Base-by-base conservation (phyloP, 2,888 invertebrate genomes). In the Xanthostigma xanthostigma region DNA sequence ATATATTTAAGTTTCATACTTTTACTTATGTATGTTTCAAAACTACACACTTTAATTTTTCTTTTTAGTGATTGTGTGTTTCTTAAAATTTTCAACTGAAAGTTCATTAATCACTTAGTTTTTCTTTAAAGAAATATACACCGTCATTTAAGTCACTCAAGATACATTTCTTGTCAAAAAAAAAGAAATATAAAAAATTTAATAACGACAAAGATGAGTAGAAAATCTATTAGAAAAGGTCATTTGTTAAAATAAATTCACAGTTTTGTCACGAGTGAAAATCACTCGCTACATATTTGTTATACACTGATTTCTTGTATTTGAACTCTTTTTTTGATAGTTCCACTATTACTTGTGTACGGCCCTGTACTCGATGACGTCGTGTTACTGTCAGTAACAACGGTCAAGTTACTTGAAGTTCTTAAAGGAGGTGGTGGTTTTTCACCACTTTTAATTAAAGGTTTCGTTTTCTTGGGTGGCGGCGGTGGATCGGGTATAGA, bases 291-390 rank as follows among this genome's bases (percentile, higher is more conserved):
- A 17, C 34, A 27, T 37, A 49, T 65, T 64, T 56, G 74, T 78
- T 81, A 84, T 64, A 85, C 84, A 51, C 83, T 82, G 64, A 84
- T 84, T 68, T 85, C 84, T 66, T 84, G 84, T 57, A 84, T 84
- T 67, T 84, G 84, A 51, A 84, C 84, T 60, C 84, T 76, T 65
- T 84, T 85, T 67, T 84, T 84, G 56, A 81, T 72, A 33, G 80
- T 78, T 37, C 70, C 73, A 49, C 65, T 63, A 57, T 42, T 43
- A 34, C 27, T 36, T 36, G 50, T 63, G 57, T 53, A 58, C 56
- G 60, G 60, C 56, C 47, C 57, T 58, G 45, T 56, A 54, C 50
- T 56, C 55, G 35, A 53, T 54, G 65, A 64, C 54, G 69, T 64
- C 68, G 68, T 70, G 58, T 66, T 66, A 59, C 68, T 59, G 57